Evolutionary conservation across 2,888 invertebrate genomes (phyloP).

Genomic region (Monopis laevigella): DNA sequence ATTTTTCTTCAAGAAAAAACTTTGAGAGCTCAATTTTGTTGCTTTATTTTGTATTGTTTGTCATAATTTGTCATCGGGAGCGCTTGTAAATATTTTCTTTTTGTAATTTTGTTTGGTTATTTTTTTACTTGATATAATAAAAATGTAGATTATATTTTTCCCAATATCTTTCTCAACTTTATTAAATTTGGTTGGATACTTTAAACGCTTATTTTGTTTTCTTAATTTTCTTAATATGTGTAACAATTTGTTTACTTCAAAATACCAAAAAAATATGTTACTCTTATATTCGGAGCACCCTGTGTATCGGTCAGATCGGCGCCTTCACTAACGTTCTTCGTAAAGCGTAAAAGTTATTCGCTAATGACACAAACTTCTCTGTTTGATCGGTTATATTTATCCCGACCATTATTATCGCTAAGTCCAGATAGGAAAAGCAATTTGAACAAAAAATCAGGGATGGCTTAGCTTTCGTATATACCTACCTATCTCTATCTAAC

Average conservation of each 20-base stretch:
- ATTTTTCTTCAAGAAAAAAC: constrained; percentile 11
- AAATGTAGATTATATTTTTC: constrained; percentile 8
- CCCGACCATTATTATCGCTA: constrained; percentile 24
- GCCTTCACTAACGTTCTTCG: neutral
- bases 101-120: constrained; percentile 10
- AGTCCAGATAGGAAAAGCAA: constrained; percentile 23
- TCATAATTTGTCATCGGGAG: constrained; percentile 12
- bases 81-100: constrained; percentile 10
- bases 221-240: neutral
- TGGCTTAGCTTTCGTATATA: constrained; percentile 18
- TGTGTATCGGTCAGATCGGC: neutral
- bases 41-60: constrained; percentile 10
- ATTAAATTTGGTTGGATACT: constrained; percentile 12
- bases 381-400: constrained; percentile 33
- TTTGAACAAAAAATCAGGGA: constrained; percentile 8
- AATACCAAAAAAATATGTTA: too few species aligned
- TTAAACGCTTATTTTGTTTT: constrained; percentile 15
- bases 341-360: constrained; percentile 25
- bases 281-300: neutral
- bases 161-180: constrained; percentile 1
- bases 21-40: constrained; percentile 12
- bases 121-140: constrained; percentile 9
- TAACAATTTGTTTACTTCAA: too few species aligned
- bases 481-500: constrained; percentile 23
- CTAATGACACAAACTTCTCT: constrained; percentile 35